Base-by-base conservation (phyloP, 2,113 vertebrate species). In the Thamnophis sirtalis region DNA sequence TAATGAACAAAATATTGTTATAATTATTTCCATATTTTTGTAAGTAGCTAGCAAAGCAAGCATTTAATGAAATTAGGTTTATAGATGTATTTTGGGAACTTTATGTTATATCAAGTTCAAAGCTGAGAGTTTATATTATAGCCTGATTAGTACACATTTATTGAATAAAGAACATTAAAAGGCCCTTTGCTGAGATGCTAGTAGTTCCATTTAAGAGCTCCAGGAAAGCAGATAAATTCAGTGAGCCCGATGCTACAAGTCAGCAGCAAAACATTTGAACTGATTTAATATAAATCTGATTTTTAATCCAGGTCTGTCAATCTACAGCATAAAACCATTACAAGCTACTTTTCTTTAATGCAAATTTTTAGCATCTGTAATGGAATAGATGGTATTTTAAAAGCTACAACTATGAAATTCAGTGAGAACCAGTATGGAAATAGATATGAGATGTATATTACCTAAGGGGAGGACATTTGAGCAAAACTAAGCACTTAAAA, bases 1-100 rank as follows among this genome's bases (percentile, higher is more conserved):
- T 28, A 80, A 87, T 58, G 84, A 86, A 38, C 91, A 68, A 89
- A 68, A 58, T 92, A 43, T 87, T 88, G 9, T 86, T 90, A 86
- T 58, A 88, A 85, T 89, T 26, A 94, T 56, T 5, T 54, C 93
- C 94, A 93, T 87, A 93, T 48, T 90, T 90, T 84, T 11, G 0
- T 60, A 80, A 7, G 91, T 19, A 1, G 0, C 33, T 90, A 90
- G 0, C 26, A 53, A 56, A 91, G 93, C 86, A 13, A 0, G 91
- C 88, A 86, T 86, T 86, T 86, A 92, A 43, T 28, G 10, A 49
- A n/a, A 21, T 56, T 55, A 53, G 22, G 17, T 38, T 38, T 19
- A 80, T 38, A 21, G 15, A 80, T 80, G 15, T 38, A 33, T 80
- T 80, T 80, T 38, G 68, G 68, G n/a, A 38, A 80, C 33, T 80